These are phyloP conservation scores for Oligia fasciuncula DNA, from an alignment of 2,888 invertebrate species.

Conservation along the genomic window DNA sequence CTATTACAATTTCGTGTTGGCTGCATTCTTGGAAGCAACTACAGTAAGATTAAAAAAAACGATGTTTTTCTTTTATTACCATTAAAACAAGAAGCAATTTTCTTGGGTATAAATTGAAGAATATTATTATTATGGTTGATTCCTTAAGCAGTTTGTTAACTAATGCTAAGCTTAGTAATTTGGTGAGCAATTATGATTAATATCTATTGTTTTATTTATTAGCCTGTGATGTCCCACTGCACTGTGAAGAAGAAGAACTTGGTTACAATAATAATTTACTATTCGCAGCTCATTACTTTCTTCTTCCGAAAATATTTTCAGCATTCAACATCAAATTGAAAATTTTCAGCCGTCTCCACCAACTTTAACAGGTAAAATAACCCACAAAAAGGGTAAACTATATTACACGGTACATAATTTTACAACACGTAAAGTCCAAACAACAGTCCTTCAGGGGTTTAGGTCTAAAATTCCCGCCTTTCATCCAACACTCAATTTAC, in stretches of 20 bases:
- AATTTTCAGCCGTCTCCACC: not conserved
- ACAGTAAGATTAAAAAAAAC: conserved; percentile 1
- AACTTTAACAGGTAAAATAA: conserved; percentile 17
- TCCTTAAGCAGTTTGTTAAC: too few species aligned
- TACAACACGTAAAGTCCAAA: conserved; percentile 18
- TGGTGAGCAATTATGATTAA: too few species aligned
- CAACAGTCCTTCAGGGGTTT: conserved; percentile 10
- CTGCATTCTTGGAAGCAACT: conserved; percentile 8
- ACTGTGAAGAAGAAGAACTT: too few species aligned
- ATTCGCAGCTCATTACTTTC: conserved; percentile 1
- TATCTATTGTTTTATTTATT: too few species aligned
- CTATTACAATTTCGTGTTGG: conserved; percentile 7
- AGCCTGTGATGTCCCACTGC: too few species aligned
- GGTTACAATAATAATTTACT: not conserved
- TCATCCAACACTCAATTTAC: conserved; percentile 45
- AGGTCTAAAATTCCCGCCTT: conserved; percentile 7
- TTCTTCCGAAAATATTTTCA: not conserved
- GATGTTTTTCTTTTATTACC: not conserved
- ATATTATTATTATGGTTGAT: too few species aligned
- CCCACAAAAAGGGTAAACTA: conserved; percentile 30
- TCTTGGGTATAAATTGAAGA: not conserved
- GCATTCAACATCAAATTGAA: conserved; percentile 1
- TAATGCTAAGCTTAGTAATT: too few species aligned
- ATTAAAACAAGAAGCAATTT: not conserved
- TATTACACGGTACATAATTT: conserved; percentile 20